Conservation (phyloP, 2,113 vertebrate genomes). For the Pungitius pungitius region DNA sequence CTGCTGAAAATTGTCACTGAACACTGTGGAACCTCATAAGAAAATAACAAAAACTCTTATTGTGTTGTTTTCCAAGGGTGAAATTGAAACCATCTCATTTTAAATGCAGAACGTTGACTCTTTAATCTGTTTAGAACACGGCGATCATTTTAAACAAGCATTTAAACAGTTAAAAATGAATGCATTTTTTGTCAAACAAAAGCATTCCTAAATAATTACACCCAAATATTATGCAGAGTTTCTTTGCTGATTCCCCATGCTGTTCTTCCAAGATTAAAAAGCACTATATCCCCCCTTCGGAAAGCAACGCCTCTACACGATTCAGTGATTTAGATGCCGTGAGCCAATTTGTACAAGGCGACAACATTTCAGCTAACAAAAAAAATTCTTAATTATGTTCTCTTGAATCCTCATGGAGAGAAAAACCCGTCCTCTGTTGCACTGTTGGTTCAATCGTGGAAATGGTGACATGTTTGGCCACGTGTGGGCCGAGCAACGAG, state of each 20-base stretch:
- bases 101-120: conserved; percentile 1
- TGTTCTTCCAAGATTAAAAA: not conserved
- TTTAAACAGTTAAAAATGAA: conserved; percentile 7
- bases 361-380: too few species aligned
- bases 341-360: not conserved
- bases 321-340: not conserved
- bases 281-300: not conserved
- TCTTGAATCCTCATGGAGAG: not conserved
- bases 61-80: too few species aligned
- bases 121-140: not conserved
- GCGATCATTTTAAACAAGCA: conserved; percentile 7
- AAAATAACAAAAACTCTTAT: not conserved
- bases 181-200: conserved; percentile 13
- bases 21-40: not conserved
- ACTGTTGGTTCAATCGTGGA: not conserved
- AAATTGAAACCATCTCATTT: not conserved
- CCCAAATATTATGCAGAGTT: not conserved
- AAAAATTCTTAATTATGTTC: not conserved
- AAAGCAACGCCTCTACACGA: not conserved
- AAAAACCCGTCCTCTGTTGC: not conserved
- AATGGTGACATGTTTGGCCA: not conserved
- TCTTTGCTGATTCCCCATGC: not conserved
- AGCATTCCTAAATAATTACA: conserved; percentile 38
- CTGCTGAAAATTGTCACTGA: not conserved
- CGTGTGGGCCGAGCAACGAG: not conserved